Evolutionary conservation across 2,113 vertebrate genomes (phyloP).

Genomic region (Ameiurus melas): DNA sequence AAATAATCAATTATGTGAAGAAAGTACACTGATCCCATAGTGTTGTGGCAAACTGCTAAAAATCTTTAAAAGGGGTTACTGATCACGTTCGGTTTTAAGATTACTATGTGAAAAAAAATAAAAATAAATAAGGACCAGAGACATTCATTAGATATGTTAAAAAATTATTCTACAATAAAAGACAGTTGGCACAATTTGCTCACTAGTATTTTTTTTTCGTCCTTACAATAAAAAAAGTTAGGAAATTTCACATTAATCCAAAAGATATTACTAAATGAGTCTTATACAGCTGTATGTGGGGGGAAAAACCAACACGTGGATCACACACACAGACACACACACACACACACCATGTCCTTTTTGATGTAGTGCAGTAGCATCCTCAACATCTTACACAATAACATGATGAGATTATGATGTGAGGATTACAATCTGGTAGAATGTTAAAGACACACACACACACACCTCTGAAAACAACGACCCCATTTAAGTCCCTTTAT

Average conservation of each 20-base stretch:
- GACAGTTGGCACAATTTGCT: conserved; percentile 68
- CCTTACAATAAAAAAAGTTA: conserved; percentile 64
- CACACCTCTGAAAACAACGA: conserved; percentile 19
- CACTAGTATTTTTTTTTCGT: conserved; percentile 61
- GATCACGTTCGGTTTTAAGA: conserved; percentile 26
- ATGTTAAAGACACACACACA: conserved; percentile 19
- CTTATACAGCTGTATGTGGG: conserved; percentile 53
- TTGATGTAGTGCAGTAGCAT: conserved; percentile 50
- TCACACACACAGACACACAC: conserved; percentile 7
- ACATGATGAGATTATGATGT: conserved; percentile 42
- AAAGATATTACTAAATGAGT: conserved; percentile 53
- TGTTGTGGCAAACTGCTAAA: conserved; percentile 20
- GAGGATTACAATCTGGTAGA: conserved; percentile 32
- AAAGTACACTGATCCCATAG: not conserved
- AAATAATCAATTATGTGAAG: not conserved
- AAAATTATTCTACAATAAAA: conserved; percentile 65
- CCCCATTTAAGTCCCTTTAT: conserved; percentile 29
- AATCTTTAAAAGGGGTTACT: not conserved
- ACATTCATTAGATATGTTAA: conserved; percentile 61
- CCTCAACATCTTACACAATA: conserved; percentile 46
- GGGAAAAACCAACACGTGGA: not conserved
- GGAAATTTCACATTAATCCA: conserved; percentile 62
- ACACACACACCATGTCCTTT: conserved; percentile 33
- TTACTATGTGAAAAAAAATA: conserved; percentile 31
- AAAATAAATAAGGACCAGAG: conserved; percentile 76